A percentile compares a stretch with the other conserved stretches of the same genome.
These are phyloP conservation scores for Percopsis omiscomaycus DNA, from an alignment of 2,797 vertebrate genomes.

Conservation along the genomic window DNA sequence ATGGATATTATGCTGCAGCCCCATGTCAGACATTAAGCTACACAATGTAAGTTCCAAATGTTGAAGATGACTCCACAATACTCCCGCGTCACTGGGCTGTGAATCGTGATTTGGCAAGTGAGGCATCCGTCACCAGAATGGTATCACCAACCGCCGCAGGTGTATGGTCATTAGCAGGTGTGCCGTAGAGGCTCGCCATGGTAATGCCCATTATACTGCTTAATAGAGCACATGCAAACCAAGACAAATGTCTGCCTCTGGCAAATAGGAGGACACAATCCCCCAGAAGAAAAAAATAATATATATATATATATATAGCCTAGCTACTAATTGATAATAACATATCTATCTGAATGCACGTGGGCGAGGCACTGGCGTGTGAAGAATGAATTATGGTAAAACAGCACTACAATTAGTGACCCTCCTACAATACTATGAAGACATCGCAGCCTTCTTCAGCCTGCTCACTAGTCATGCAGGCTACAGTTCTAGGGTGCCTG, in stretches of 20 bases:
- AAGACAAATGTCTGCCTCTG: slow-evolving; percentile 46
- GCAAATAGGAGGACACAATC: slow-evolving; percentile 45
- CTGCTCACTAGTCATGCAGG: no score
- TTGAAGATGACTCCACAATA: background rate
- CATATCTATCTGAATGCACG: slow-evolving; percentile 46
- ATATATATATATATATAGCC: slow-evolving; percentile 24
- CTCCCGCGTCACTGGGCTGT: slow-evolving; percentile 11
- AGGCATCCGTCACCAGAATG: slow-evolving; percentile 27
- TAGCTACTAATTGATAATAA: slow-evolving; percentile 48
- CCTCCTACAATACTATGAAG: slow-evolving; percentile 17
- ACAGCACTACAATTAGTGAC: slow-evolving; percentile 60
- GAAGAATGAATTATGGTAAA: slow-evolving; percentile 59
- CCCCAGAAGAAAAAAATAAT: slow-evolving; percentile 30
- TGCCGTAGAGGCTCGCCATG: slow-evolving; percentile 30
- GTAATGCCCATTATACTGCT: slow-evolving; percentile 46
- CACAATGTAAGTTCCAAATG: background rate
- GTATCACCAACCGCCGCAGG: slow-evolving; percentile 16
- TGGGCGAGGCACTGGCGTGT: slow-evolving; percentile 28
- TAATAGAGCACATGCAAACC: slow-evolving; percentile 39
- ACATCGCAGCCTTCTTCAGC: background rate
- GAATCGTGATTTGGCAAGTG: slow-evolving; percentile 20
- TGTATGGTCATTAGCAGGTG: slow-evolving; percentile 61
- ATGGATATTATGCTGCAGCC: slow-evolving; percentile 3
- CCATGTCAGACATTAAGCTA: slow-evolving; percentile 7
- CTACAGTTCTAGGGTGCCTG: background rate